phyloP scores from a whole-genome alignment of 1,140 invertebrate genomes.

The Watersipora subatra region DNA sequence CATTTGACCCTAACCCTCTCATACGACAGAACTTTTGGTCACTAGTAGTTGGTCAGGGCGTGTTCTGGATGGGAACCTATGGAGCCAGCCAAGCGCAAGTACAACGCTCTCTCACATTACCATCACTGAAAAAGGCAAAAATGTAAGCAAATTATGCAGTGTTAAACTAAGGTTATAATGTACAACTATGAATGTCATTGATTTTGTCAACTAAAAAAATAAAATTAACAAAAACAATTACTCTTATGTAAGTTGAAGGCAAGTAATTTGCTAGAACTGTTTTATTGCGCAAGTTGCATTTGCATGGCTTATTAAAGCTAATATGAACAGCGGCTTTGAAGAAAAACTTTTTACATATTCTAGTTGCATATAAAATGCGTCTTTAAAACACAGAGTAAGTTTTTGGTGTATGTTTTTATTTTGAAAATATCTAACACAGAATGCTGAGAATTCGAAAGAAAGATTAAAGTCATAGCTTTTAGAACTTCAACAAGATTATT shows the following conservation, averaged over 20 bases:
- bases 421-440: no score
- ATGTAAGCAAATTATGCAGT: slow-evolving; percentile 41
- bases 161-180: background rate
- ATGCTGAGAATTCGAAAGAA: no score
- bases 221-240: background rate
- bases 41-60: slow-evolving; percentile 73
- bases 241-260: background rate
- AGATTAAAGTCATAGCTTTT: no score
- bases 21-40: slow-evolving; percentile 77
- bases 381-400: no score
- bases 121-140: slow-evolving; percentile 52
- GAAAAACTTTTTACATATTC: no score
- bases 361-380: no score
- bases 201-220: background rate
- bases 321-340: no score
- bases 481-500: no score
- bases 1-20: slow-evolving; percentile 59
- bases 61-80: slow-evolving; percentile 72
- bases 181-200: background rate
- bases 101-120: slow-evolving; percentile 71
- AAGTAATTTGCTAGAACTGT: no score
- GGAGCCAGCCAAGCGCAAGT: slow-evolving; percentile 80
- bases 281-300: no score
- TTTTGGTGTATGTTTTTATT: no score
- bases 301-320: no score